These are phyloP conservation scores for Meloidogyne chitwoodi DNA, from an alignment of 1,140 invertebrate species.

Conservation along the genomic window DNA sequence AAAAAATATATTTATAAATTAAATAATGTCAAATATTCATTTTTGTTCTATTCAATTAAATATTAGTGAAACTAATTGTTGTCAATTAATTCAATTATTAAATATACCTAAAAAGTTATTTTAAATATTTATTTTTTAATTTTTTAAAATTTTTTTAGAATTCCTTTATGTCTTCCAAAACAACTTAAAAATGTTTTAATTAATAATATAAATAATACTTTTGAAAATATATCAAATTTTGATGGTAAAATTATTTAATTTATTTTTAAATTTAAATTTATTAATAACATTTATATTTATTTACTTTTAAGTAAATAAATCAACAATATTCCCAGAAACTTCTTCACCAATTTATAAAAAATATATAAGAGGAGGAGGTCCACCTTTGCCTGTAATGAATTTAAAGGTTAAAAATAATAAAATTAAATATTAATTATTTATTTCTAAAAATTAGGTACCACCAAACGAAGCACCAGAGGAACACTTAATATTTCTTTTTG, in stretches of 20 bases:
- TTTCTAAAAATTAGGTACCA: neutral
- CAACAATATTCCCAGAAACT: neutral
- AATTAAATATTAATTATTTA: neutral
- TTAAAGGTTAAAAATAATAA: neutral
- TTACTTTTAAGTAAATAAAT: no score
- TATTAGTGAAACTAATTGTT: constrained; percentile 2
- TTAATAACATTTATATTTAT: no score
- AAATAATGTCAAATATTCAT: neutral
- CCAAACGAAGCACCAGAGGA: neutral
- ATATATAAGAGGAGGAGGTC: neutral
- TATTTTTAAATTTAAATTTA: neutral
- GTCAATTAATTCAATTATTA: constrained; percentile 12
- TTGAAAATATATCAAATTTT: neutral
- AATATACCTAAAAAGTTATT: constrained; percentile 6
- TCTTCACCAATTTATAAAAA: neutral
- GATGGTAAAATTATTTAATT: neutral
- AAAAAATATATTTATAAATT: neutral
- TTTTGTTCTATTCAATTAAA: constrained; percentile 12
- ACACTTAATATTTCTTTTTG: constrained; percentile 13
- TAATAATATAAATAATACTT: neutral
- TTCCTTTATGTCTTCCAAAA: neutral
- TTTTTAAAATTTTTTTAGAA: neutral
- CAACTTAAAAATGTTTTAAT: neutral
- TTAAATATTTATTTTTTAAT: neutral
- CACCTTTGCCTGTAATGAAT: neutral